Conservation (phyloP, 2,113 vertebrate species). For the Hydropotes inermis region DNA sequence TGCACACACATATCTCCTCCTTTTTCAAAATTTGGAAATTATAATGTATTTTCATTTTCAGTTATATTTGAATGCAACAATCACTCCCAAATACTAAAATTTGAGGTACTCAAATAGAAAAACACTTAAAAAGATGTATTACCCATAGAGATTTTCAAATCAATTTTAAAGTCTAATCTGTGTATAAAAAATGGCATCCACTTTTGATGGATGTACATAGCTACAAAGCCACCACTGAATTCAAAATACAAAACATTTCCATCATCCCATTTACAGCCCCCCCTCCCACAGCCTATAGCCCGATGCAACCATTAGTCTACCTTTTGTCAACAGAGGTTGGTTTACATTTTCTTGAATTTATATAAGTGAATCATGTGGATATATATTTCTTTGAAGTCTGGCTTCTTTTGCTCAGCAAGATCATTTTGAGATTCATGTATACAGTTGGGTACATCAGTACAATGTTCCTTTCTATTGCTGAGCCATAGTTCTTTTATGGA, state of each 20-base stretch:
- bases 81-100: neutral
- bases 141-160: neutral
- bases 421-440: neutral
- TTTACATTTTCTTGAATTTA: neutral
- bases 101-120: neutral
- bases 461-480: neutral
- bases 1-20: neutral
- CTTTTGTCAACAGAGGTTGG: neutral
- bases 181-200: neutral
- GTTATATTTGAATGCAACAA: neutral
- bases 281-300: neutral
- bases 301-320: neutral
- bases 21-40: neutral
- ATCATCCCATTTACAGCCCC: neutral
- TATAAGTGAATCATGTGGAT: neutral
- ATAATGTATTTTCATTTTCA: neutral
- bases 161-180: neutral
- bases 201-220: neutral
- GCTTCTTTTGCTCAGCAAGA: neutral
- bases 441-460: neutral
- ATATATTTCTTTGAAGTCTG: neutral
- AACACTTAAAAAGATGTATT: neutral
- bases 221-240: neutral
- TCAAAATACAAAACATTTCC: neutral
- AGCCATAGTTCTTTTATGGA: neutral